Evolutionary conservation across 1,140 invertebrate genomes (phyloP).

Genomic region (Bathynomus jamesi): DNA sequence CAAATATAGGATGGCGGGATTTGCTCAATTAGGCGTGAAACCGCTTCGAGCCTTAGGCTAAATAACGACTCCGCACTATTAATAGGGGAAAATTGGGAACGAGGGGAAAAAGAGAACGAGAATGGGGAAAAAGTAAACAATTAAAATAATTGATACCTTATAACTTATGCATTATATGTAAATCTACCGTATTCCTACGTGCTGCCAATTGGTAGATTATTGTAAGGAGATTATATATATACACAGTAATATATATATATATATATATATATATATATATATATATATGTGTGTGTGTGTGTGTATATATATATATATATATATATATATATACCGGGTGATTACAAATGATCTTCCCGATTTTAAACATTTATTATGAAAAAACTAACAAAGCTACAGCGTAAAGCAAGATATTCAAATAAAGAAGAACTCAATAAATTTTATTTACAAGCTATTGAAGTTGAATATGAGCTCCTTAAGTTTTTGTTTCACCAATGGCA

Average conservation of each 20-base stretch:
- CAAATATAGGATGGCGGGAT: neutral
- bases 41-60: neutral
- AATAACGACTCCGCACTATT: neutral
- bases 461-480: no score
- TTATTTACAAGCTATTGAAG: no score
- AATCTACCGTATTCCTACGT: neutral
- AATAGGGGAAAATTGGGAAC: neutral
- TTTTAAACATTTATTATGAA: no score
- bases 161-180: neutral
- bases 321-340: conserved; percentile 2
- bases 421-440: no score
- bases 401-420: no score
- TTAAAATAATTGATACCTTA: neutral
- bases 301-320: neutral
- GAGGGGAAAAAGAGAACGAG: neutral
- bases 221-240: neutral
- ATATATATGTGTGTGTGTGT: neutral
- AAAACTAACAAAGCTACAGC: no score
- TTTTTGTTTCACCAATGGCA: no score
- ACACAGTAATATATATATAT: neutral
- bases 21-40: neutral
- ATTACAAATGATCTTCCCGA: no score
- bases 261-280: neutral
- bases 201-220: neutral
- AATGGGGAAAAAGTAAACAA: neutral